These are phyloP conservation scores for Ectemnius continuus DNA, from an alignment of 2,888 invertebrate species.

Conservation along the genomic window DNA sequence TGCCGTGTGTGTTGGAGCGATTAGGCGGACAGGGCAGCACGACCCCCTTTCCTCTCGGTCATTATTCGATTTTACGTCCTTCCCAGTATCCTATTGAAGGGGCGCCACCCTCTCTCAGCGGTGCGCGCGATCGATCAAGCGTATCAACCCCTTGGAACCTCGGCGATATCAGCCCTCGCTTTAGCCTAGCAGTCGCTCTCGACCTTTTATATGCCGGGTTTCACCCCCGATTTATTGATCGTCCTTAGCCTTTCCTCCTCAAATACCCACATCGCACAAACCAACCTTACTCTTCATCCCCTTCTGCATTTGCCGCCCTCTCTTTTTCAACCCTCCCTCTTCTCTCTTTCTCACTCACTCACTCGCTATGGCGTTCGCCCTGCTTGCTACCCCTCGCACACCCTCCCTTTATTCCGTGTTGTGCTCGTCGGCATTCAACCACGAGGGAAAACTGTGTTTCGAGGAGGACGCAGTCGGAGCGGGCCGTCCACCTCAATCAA, in stretches of 20 bases:
- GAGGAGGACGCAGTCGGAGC: no score
- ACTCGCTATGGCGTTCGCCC: no score
- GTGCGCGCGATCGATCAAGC: neutral
- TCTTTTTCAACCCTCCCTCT: neutral
- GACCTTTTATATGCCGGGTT: constrained; percentile 55
- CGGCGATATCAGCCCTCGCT: no score
- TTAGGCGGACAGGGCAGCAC: constrained; percentile 20
- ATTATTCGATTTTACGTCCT: constrained; percentile 52
- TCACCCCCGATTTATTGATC: constrained; percentile 58
- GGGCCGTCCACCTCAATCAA: no score
- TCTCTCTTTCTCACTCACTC: neutral
- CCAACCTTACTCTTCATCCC: constrained; percentile 12
- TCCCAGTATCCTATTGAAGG: constrained; percentile 43
- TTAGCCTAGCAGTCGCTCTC: constrained; percentile 52
- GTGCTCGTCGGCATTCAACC: neutral
- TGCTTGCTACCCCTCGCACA: neutral
- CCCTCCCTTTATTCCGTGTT: neutral
- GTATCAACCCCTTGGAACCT: constrained; percentile 46
- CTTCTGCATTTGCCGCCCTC: neutral
- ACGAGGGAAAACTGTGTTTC: no score
- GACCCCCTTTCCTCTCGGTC: constrained; percentile 14
- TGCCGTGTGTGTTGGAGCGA: constrained; percentile 20
- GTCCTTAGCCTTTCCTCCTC: constrained; percentile 44
- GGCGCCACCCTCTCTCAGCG: neutral
- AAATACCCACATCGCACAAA: constrained; percentile 41